These are phyloP conservation scores for Crotophaga sulcirostris DNA, from an alignment of 2,113 vertebrate genomes.

Conservation along the genomic window DNA sequence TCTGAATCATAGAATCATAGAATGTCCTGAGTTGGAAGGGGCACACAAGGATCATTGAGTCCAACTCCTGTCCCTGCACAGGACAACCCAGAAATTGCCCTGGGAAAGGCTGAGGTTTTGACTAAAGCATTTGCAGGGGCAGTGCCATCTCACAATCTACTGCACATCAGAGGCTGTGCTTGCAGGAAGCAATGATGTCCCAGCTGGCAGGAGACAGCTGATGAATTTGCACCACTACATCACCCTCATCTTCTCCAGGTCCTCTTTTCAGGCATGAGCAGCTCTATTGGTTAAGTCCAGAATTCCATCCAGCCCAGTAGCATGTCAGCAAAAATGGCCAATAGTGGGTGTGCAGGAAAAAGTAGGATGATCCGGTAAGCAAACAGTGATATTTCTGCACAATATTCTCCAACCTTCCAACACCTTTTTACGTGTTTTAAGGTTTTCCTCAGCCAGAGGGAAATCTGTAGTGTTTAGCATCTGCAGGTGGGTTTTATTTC, in stretches of 20 bases:
- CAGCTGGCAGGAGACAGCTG: background rate
- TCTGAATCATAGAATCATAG: background rate
- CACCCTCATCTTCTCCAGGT: background rate
- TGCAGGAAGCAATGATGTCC: background rate
- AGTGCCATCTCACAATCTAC: background rate
- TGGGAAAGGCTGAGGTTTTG: background rate
- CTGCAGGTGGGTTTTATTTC: background rate
- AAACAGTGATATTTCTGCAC: background rate
- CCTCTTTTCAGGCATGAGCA: background rate
- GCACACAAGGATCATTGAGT: too few relatives aligned
- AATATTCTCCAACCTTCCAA: background rate
- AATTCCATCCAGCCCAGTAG: background rate
- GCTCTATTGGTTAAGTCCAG: background rate
- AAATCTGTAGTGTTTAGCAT: background rate
- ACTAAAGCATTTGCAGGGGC: background rate
- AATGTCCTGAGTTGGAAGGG: too few relatives aligned
- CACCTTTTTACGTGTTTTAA: background rate
- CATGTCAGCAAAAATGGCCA: background rate
- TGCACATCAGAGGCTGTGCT: background rate
- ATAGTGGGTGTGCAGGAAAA: background rate
- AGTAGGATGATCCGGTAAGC: background rate
- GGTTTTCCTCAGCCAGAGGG: background rate
- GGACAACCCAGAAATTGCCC: too few relatives aligned
- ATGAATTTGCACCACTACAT: background rate
- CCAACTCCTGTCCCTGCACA: too few relatives aligned